Percentiles rank a stretch among this genome's conserved stretches.
These are phyloP conservation scores for Drymonia ruficornis DNA, from an alignment of 2,888 invertebrate genomes.

Conservation along the genomic window DNA sequence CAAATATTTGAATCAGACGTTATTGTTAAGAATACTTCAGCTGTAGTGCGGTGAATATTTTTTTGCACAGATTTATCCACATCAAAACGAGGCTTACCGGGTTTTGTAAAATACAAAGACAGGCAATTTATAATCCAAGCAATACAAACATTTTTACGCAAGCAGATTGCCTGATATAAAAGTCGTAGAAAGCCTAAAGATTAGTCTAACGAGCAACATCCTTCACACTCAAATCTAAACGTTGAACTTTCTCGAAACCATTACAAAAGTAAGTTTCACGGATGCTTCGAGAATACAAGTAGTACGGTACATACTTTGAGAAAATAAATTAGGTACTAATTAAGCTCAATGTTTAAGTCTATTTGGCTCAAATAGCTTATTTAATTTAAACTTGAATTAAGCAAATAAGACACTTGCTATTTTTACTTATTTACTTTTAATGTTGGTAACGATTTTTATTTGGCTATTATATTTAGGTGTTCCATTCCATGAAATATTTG, in stretches of 20 bases:
- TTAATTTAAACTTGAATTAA: no score
- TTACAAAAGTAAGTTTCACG: neutral
- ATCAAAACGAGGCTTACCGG: no score
- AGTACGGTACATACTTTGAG: no score
- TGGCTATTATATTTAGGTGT: neutral
- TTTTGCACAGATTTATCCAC: no score
- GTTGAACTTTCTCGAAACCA: neutral
- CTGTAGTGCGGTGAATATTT: neutral
- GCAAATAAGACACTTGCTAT: no score
- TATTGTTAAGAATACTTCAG: conserved; percentile 16
- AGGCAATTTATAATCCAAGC: neutral
- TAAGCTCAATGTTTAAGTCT: no score
- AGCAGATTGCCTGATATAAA: neutral
- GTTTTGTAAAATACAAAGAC: neutral
- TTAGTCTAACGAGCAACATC: neutral
- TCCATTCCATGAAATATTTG: no score
- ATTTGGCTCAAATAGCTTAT: no score
- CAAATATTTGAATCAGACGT: conserved; percentile 35
- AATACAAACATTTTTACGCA: neutral
- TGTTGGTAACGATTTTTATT: neutral
- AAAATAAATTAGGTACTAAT: no score
- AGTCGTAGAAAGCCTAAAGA: neutral
- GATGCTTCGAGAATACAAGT: neutral
- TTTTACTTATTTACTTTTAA: no score
- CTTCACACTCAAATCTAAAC: neutral